Base-by-base conservation (phyloP, 1,140 invertebrate species). In the Drosophila bifasciata region DNA sequence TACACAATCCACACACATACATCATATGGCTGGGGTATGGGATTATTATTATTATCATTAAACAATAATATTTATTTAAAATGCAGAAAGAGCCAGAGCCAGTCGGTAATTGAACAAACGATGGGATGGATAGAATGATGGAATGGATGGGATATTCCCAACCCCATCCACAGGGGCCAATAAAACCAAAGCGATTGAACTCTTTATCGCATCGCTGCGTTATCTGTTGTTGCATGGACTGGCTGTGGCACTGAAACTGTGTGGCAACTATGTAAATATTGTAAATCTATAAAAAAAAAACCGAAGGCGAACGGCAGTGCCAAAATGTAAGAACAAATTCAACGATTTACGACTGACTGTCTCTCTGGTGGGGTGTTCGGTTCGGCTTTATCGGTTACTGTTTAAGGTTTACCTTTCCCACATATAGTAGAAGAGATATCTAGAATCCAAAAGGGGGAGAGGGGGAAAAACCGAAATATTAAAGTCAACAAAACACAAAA, bases 171-270 rank as follows among this genome's bases (percentile, higher is more conserved):
- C 32, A 13, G 32, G 32, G 69, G 70, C 75, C 80, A 77, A 86
- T 85, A 85, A 85, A 80, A 85, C 81, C 61, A 50, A 88, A 58
- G 81, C 81, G 77, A 86, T 86, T 86, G 81, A 86, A 86, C 81
- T 86, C 81, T 86, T 85, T 86, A 86, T 86, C 81, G 69, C 58
- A 86, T 86, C 81, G 69, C 58, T 19, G 17, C 13, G 32, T 59
- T 73, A 69, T 61, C 45, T 28, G 19, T n/a, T n/a, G n/a, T n/a
- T n/a, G n/a, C n/a, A n/a, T 36, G 32, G 11, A 36, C 11, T 36
- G 32, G 2, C 32, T 36, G 32, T 4, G 32, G 9, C 45, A 46
- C 52, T 73, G n/a, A n/a, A n/a, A 61, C 58, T 76, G 56, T 43
- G 17, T n/a, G n/a, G 62, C 13, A 59, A 75, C 50, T 49, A 66